Evolutionary conservation across 2,888 invertebrate genomes (phyloP).

Genomic region (Leptinotarsa peninsularis): DNA sequence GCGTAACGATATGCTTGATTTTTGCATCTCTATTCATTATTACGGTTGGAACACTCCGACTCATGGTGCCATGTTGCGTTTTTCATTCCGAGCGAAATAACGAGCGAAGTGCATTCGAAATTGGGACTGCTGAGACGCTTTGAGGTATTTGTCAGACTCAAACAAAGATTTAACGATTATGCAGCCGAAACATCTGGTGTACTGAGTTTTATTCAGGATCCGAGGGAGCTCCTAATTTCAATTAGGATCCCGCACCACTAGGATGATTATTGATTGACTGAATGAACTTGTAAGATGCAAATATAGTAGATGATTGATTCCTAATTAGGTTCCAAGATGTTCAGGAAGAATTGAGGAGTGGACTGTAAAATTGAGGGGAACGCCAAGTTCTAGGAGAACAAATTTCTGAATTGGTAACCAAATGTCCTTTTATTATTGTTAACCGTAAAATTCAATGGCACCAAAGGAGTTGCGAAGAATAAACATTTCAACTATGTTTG

Average conservation of each 20-base stretch:
- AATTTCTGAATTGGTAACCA: too few relatives aligned
- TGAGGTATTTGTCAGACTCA: conserved; percentile 9
- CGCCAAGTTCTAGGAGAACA: too few relatives aligned
- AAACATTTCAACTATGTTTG: too few relatives aligned
- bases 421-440: too few relatives aligned
- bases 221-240: neutral
- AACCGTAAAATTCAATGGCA: too few relatives aligned
- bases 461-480: too few relatives aligned
- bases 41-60: conserved; percentile 28
- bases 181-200: neutral
- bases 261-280: neutral
- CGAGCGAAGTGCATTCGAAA: conserved; percentile 5
- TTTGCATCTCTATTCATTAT: conserved; percentile 51
- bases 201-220: neutral
- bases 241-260: neutral
- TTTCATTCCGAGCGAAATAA: neutral
- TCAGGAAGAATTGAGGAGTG: too few relatives aligned
- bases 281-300: too few relatives aligned
- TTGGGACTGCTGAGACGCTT: neutral
- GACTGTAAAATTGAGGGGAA: too few relatives aligned
- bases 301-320: too few relatives aligned
- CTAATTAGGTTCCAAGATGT: too few relatives aligned
- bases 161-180: conserved; percentile 1
- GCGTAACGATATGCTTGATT: conserved; percentile 52
- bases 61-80: conserved; percentile 4